Percentiles rank a stretch among this genome's conserved stretches.
Conservation (phyloP, 1,140 invertebrate genomes). For the Heliothis subflexa region DNA sequence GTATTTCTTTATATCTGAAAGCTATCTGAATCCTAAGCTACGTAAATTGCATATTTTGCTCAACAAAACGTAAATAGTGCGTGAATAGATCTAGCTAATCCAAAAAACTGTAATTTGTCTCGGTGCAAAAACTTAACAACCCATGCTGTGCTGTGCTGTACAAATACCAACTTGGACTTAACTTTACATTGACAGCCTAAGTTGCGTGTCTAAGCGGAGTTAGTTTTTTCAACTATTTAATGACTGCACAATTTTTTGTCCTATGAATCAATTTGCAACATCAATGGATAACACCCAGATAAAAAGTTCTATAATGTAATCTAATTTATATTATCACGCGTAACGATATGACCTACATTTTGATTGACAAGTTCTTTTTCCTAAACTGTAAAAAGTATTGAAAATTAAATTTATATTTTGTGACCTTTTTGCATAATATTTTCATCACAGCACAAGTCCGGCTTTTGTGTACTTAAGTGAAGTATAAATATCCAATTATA, state of each 20-base stretch:
- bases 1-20: neutral
- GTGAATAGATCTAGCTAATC: conserved; percentile 18
- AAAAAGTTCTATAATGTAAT: conserved; percentile 3
- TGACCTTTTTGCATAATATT: neutral
- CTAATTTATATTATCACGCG: neutral
- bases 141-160: neutral
- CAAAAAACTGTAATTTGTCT: conserved; percentile 24
- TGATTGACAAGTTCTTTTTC: neutral
- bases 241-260: conserved; percentile 23
- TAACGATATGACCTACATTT: conserved; percentile 9
- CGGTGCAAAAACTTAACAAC: conserved; percentile 19
- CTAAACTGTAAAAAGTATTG: neutral
- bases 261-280: neutral
- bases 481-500: conserved; percentile 35
- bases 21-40: neutral
- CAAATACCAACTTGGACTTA: neutral
- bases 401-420: neutral
- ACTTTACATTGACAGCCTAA: conserved; percentile 30
- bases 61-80: conserved; percentile 38
- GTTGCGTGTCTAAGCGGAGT: conserved; percentile 25
- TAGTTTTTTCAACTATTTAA: neutral
- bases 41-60: neutral
- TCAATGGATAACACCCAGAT: neutral
- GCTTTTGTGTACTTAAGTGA: neutral
- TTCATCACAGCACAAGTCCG: conserved; percentile 14